These are phyloP conservation scores for Dynastes tityus DNA, from an alignment of 2,888 invertebrate genomes.

Conservation along the genomic window DNA sequence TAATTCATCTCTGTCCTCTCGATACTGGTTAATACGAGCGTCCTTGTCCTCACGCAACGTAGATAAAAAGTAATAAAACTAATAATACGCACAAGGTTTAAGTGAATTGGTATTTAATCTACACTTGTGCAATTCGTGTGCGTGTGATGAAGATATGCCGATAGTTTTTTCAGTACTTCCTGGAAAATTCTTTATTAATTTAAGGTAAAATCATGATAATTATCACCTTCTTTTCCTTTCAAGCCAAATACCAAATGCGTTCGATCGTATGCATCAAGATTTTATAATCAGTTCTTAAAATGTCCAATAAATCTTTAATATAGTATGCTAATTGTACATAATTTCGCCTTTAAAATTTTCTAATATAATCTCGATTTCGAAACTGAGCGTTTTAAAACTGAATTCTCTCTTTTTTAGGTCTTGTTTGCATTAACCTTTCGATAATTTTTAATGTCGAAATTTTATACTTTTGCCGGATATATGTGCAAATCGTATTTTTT, in stretches of 20 bases:
- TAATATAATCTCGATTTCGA: background rate
- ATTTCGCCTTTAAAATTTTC: background rate
- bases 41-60: conserved; percentile 13
- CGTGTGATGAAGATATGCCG: too few relatives aligned
- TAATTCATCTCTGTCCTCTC: conserved; percentile 15
- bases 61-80: conserved; percentile 29
- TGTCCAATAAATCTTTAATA: background rate
- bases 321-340: conserved; percentile 4
- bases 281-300: background rate
- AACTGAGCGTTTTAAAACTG: background rate
- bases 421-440: conserved; percentile 33
- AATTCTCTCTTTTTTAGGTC: background rate
- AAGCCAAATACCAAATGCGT: too few relatives aligned
- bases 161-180: too few relatives aligned
- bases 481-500: background rate
- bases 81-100: conserved; percentile 15
- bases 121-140: background rate
- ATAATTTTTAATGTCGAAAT: conserved; percentile 14
- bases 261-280: background rate
- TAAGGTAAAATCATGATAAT: too few relatives aligned
- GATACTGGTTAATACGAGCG: conserved; percentile 4
- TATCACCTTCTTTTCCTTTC: too few relatives aligned
- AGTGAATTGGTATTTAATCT: conserved; percentile 21
- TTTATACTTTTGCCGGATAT: background rate
- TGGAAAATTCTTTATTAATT: too few relatives aligned